Percentiles rank a stretch among this genome's conserved stretches.
These are phyloP conservation scores for Prochilodus magdalenae DNA, from an alignment of 2,113 vertebrate genomes.

Conservation along the genomic window DNA sequence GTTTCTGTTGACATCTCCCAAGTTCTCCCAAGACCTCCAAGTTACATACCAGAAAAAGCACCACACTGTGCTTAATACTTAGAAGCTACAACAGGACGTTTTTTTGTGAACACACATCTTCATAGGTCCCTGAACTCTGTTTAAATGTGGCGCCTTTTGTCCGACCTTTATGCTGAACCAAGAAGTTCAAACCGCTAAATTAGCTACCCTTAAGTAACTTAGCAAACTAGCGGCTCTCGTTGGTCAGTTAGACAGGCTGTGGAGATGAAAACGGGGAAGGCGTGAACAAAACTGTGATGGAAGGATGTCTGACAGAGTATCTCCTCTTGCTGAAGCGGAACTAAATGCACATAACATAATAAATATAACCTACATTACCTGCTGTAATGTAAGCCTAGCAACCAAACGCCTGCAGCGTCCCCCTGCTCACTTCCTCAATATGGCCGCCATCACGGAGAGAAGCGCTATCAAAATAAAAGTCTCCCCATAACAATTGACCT, in stretches of 20 bases:
- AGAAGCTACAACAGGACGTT: background rate
- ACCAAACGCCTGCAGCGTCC: background rate
- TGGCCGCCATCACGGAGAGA: background rate
- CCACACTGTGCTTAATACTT: background rate
- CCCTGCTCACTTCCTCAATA: background rate
- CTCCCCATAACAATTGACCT: background rate
- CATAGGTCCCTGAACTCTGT: background rate
- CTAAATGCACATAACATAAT: background rate
- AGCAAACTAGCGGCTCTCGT: background rate
- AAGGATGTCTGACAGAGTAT: too few species aligned
- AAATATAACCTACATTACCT: background rate
- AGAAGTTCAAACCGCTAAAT: background rate
- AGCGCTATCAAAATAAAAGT: constrained; percentile 11
- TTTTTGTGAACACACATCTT: background rate
- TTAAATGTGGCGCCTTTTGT: background rate
- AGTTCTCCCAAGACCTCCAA: background rate
- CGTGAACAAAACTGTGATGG: background rate
- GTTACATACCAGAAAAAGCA: background rate
- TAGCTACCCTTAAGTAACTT: background rate
- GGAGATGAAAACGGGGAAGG: background rate
- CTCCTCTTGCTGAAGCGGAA: background rate
- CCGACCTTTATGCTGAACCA: background rate
- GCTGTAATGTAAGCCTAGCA: too few species aligned
- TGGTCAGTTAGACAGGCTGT: background rate
- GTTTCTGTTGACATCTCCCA: background rate